phyloP scores from a whole-genome alignment of 2,888 invertebrate species.

The Drosophila macrospina region DNA sequence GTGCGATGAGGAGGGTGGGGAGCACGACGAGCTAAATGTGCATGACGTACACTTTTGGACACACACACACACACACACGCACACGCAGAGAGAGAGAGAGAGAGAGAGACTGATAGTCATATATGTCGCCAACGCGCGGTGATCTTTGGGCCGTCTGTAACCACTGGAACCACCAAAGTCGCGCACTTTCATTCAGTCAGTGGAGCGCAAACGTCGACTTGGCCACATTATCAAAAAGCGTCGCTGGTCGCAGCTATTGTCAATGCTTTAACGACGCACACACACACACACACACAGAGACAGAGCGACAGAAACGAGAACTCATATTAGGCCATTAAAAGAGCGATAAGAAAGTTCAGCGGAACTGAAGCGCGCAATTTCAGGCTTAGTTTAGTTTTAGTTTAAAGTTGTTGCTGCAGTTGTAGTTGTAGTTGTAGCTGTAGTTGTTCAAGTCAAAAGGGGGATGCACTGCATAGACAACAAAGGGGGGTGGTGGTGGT shows the following conservation, averaged over 20 bases:
- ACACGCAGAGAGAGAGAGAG: too few species aligned
- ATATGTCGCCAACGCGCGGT: constrained; percentile 28
- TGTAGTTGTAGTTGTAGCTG: constrained; percentile 16
- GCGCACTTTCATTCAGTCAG: constrained; percentile 73
- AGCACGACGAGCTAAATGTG: constrained; percentile 61
- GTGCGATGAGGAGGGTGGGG: constrained; percentile 1
- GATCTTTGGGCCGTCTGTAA: constrained; percentile 61
- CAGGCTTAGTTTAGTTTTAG: constrained; percentile 74
- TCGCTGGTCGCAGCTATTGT: constrained; percentile 72
- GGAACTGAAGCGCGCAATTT: constrained; percentile 80
- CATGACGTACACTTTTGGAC: constrained; percentile 80
- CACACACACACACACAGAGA: constrained; percentile 18
- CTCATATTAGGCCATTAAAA: constrained; percentile 81
- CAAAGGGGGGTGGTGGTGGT: too few species aligned
- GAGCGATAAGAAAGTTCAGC: constrained; percentile 82
- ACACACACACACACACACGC: constrained; percentile 34
- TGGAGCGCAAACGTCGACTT: constrained; percentile 72
- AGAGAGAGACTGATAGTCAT: constrained; percentile 11
- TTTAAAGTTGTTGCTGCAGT: constrained; percentile 25
- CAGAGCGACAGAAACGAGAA: constrained; percentile 38
- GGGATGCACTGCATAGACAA: too few species aligned
- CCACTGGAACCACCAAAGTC: constrained; percentile 51
- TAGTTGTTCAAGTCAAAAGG: constrained; percentile 7
- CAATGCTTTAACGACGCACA: constrained; percentile 57
- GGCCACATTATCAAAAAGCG: constrained; percentile 66